Conservation (phyloP, 2,888 invertebrate genomes). For the Adelphocoris suturalis region DNA sequence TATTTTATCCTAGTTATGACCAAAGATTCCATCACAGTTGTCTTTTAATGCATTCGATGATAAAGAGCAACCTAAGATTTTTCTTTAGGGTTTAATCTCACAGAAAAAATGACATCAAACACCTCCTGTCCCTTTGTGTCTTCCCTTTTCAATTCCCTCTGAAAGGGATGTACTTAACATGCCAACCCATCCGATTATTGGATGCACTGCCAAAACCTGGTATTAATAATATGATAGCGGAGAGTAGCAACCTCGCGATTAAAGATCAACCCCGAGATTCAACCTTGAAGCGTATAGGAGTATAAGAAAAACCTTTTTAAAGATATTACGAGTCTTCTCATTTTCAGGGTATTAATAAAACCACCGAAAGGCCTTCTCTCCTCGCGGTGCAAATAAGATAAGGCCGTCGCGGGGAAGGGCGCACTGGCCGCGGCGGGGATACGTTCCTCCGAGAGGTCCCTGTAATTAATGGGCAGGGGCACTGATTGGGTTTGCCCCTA, state of each 20-base stretch:
- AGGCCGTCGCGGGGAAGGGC: slow-evolving; percentile 23
- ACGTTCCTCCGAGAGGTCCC: slow-evolving; percentile 58
- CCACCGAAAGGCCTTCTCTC: slow-evolving; percentile 8
- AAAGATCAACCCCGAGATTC: not conserved
- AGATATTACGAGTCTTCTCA: slow-evolving; percentile 30
- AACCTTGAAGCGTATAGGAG: not conserved
- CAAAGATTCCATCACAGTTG: too few species aligned
- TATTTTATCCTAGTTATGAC: too few species aligned
- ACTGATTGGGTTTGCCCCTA: slow-evolving; percentile 72
- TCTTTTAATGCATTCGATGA: too few species aligned
- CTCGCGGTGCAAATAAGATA: slow-evolving; percentile 54
- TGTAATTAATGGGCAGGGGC: slow-evolving; percentile 71
- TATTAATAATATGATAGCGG: not conserved
- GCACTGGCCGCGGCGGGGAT: slow-evolving; percentile 2
- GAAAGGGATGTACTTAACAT: too few species aligned
- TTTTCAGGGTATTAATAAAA: slow-evolving; percentile 43
- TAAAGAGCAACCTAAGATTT: too few species aligned
- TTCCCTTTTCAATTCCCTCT: too few species aligned
- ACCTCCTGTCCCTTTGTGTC: too few species aligned
- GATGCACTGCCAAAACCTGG: not conserved
- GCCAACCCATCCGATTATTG: not conserved
- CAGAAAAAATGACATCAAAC: too few species aligned
- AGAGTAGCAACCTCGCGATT: not conserved
- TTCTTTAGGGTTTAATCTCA: too few species aligned
- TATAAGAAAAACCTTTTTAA: slow-evolving; percentile 5